Base-by-base conservation (phyloP, 2,888 invertebrate genomes). In the Penaeus monodon region DNA sequence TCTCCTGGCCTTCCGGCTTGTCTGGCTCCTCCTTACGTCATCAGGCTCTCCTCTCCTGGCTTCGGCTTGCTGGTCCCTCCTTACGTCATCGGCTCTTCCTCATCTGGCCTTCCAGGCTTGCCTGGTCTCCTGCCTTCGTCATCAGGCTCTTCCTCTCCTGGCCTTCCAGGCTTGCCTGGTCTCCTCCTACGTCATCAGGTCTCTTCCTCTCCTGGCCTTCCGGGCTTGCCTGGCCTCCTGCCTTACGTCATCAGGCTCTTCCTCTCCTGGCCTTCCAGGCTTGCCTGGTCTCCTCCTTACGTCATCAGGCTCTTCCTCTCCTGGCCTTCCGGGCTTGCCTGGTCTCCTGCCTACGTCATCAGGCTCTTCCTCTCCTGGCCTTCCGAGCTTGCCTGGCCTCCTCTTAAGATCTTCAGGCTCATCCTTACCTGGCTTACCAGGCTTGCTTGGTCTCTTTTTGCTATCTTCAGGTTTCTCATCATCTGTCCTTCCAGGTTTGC, bases 221-320 rank as follows among this genome's bases (percentile, higher is more conserved):
- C 76, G 33, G 74, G 83, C 22, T 44, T 76, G 22, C 38, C 70
- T 49, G 80, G 70, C 64, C 57, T 80, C 44, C 80, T 80, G n/a
- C 73, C 70, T 57, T 0, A n/a, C 20, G 24, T 24, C 38, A n/a
- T 85, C 85, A 17, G 68, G 38, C 49, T 81, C 70, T 68, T 66
- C 68, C 24, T 81, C 68, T 44, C 81, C 81, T 68, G 44, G 44
- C 44, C 44, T 44, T 44, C 44, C 44, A 10, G 81, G 81, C 66
- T 49, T 29, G n/a, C 68, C 77, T 49, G 84, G 84, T n/a, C 68
- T 84, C 49, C 77, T 84, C 77, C 77, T 84, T 22, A 33, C 57
- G 44, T 38, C 49, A 0, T 81, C 68, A 27, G 80, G 80, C 65
- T 80, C 81, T 27, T 81, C 73, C 44, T 68, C 68, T 44, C 68